Evolutionary conservation across 1,140 invertebrate species (phyloP).

Genomic region (Orius laevigatus): DNA sequence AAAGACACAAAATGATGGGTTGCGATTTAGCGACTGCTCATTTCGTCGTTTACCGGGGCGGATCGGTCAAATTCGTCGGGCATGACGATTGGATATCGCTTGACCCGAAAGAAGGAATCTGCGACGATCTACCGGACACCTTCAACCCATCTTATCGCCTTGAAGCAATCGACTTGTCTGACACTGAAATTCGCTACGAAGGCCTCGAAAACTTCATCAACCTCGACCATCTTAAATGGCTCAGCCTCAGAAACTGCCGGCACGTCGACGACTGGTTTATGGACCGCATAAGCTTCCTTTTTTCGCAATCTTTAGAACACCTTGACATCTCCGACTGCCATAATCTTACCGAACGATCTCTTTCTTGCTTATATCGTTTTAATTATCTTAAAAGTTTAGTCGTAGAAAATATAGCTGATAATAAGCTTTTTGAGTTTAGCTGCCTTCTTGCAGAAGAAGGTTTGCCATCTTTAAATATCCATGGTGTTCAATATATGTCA

Average conservation of each 20-base stretch:
- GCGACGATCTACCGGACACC: conserved; percentile 34
- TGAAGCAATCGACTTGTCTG: conserved; percentile 48
- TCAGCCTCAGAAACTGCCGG: conserved; percentile 43
- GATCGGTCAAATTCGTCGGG: conserved; percentile 46
- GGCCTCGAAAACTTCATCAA: conserved; percentile 47
- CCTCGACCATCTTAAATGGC: conserved; percentile 40
- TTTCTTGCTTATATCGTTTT: conserved; percentile 46
- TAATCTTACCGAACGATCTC: conserved; percentile 41
- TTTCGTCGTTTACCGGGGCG: conserved; percentile 47
- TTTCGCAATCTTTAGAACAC: conserved; percentile 41
- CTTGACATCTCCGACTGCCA: conserved; percentile 55
- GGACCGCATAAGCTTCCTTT: conserved; percentile 41
- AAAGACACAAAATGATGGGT: conserved; percentile 31
- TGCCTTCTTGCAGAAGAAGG: conserved; percentile 39
- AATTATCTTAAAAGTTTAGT: conserved; percentile 35
- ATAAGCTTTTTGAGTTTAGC: conserved; percentile 35
- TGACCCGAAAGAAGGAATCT: conserved; percentile 26
- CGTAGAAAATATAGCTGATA: conserved; percentile 30
- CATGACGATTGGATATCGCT: conserved; percentile 38
- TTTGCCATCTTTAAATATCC: conserved; percentile 26
- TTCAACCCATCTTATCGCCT: conserved; percentile 37
- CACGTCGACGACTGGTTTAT: conserved; percentile 62
- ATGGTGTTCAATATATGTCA: conserved; percentile 16
- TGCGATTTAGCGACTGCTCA: conserved; percentile 55
- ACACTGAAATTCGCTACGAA: conserved; percentile 46